Base-by-base conservation (phyloP, 2,888 invertebrate species). In the Leptinotarsa juncta region DNA sequence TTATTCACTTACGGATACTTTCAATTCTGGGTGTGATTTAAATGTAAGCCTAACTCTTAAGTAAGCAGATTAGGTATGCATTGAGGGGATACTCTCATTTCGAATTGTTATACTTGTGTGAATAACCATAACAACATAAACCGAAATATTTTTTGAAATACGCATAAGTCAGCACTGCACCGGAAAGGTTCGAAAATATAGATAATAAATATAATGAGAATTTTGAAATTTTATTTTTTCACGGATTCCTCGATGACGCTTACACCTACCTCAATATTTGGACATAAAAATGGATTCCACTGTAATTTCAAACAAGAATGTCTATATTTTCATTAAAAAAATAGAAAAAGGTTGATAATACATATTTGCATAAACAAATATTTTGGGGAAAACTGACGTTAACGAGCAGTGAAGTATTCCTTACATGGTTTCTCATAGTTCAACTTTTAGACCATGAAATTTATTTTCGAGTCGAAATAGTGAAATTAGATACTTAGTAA, bases 221-320 rank as follows among this genome's bases (percentile, higher is more conserved):
- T 51, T 51, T 51, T 4, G 1, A 51, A n/a, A 51, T 51, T 51
- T 16, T 49, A 26, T 67, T 23, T 15, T 68, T 53, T 53, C 53
- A n/a, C 16, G 16, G 48, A 49, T 51, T 32, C 70, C 70, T 69
- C 73, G 73, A 76, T 73, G 69, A 73, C 76, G 76, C 76, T 76
- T 76, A 76, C 26, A 76, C 69, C 76, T 76, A 76, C 76, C 76
- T 76, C 76, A 76, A 65, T 73, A 57, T 65, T 67, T 50, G 70
- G n/a, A 51, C 20, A 26, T 16, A 42, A 66, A 12, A 48, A 18
- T 57, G 7, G 57, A 16, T 57, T 57, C 5, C 10, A 42, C 42
- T 42, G 42, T 42, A 42, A 42, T 42, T 42, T 42, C 42, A 42
- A 42, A 42, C 42, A 42, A 42, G 10, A 42, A 10, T 42, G 7